A percentile compares a stretch with the other conserved stretches of the same genome.
These are phyloP conservation scores for Cyrtodaria siliqua DNA, from an alignment of 2,888 invertebrate genomes.

Conservation along the genomic window DNA sequence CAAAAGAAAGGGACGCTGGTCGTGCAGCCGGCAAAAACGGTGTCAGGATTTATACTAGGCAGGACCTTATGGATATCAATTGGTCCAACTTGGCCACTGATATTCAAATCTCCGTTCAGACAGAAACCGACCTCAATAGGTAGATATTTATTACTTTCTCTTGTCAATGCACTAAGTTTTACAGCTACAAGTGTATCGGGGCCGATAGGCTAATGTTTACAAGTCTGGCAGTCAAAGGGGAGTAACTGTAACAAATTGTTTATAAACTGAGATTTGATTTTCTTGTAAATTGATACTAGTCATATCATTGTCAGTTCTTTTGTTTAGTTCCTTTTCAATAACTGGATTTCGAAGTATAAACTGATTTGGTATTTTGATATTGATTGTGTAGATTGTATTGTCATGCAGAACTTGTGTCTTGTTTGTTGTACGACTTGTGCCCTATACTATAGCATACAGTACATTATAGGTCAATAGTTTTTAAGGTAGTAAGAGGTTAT, in stretches of 20 bases:
- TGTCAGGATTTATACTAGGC: neutral
- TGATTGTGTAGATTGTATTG: neutral
- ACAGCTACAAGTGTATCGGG: conserved; percentile 17
- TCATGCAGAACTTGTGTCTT: too few relatives aligned
- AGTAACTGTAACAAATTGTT: conserved; percentile 39
- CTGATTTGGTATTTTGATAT: neutral
- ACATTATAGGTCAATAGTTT: neutral
- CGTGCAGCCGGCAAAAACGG: conserved; percentile 23
- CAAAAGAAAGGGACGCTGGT: conserved; percentile 49
- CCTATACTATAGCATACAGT: too few relatives aligned
- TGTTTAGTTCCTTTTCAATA: conserved; percentile 4
- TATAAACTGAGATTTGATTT: conserved; percentile 7
- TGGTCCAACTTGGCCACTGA: conserved; percentile 70
- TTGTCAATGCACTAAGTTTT: too few relatives aligned
- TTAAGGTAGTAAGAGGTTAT: conserved; percentile 19
- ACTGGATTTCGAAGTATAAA: too few relatives aligned
- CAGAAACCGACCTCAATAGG: conserved; percentile 67
- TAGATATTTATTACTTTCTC: conserved; percentile 21
- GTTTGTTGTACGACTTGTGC: too few relatives aligned
- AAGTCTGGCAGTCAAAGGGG: conserved; percentile 50
- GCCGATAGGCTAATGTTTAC: too few relatives aligned
- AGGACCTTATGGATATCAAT: conserved; percentile 57
- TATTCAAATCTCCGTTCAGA: conserved; percentile 72
- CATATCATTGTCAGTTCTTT: neutral
- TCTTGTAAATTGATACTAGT: conserved; percentile 3